Conservation (phyloP, 2,797 vertebrate species). For the Ctenochaetus hawaiiensis region DNA sequence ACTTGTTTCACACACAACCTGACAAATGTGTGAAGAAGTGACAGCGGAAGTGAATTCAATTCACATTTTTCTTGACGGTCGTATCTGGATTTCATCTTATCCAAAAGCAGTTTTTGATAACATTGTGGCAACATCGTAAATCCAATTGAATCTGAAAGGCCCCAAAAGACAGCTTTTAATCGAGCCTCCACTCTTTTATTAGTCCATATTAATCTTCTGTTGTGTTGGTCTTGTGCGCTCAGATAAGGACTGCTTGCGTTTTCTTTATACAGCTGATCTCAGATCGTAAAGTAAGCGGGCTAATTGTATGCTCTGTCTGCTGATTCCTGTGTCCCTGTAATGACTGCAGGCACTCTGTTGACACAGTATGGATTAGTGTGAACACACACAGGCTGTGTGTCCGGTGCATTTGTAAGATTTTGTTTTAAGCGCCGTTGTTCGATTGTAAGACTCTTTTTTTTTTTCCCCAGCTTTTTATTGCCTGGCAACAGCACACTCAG, state of each 20-base stretch:
- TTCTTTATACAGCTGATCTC: slow-evolving; percentile 15
- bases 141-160: not conserved
- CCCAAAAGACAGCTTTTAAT: not conserved
- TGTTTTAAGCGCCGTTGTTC: not conserved
- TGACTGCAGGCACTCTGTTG: slow-evolving; percentile 25
- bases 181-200: not conserved
- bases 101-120: not conserved
- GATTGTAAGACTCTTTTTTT: not conserved
- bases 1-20: not conserved
- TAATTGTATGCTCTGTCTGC: slow-evolving; percentile 33
- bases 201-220: not conserved
- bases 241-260: slow-evolving; percentile 18
- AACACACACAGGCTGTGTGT: not conserved
- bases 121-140: not conserved
- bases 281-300: slow-evolving; percentile 2
- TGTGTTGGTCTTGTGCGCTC: not conserved
- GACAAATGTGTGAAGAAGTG: not conserved
- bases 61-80: not conserved
- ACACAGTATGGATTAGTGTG: slow-evolving; percentile 21
- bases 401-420: not conserved
- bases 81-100: not conserved
- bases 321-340: slow-evolving; percentile 12
- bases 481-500: slow-evolving; percentile 34
- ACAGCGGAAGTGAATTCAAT: not conserved
- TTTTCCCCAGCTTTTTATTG: not conserved